Evolutionary conservation across 2,113 vertebrate genomes (phyloP).

Genomic region (Bubalus kerabau): DNA sequence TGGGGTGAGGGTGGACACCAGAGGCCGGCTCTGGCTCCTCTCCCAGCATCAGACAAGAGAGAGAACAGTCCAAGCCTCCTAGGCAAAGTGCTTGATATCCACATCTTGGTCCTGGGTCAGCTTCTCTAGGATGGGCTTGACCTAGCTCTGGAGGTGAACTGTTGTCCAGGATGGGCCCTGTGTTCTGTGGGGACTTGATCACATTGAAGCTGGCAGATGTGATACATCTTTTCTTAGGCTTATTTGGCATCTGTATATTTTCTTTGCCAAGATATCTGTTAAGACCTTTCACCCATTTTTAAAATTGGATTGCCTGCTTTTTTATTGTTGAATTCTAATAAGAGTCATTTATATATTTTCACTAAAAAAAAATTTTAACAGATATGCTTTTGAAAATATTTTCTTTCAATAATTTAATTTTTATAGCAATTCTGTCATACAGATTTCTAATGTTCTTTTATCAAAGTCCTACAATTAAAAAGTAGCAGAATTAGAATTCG

Average conservation of each 20-base stretch:
- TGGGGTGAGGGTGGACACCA: not conserved
- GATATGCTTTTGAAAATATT: not conserved
- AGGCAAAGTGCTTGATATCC: constrained; percentile 81
- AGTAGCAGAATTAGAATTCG: not conserved
- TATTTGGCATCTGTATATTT: not conserved
- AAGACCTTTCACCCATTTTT: not conserved
- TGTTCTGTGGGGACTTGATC: not conserved
- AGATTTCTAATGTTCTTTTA: not conserved
- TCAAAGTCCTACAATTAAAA: not conserved
- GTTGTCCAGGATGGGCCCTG: not conserved
- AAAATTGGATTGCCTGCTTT: not conserved
- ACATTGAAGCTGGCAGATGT: not conserved
- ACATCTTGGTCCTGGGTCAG: constrained; percentile 79
- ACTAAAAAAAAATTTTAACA: not conserved
- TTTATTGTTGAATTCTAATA: not conserved
- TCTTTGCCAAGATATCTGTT: not conserved
- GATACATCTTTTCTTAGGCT: not conserved
- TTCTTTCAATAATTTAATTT: not conserved
- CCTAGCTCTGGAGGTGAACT: constrained; percentile 78
- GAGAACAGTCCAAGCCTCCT: constrained; percentile 78
- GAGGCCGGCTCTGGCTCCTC: constrained; percentile 18
- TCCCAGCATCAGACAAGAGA: constrained; percentile 72
- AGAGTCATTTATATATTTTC: not conserved
- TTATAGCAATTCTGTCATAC: not conserved
- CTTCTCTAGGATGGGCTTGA: constrained; percentile 78